A percentile compares a stretch with the other conserved stretches of the same genome.
These are phyloP conservation scores for Brachynemurus nebulosus DNA, from an alignment of 2,888 invertebrate species.

Conservation along the genomic window DNA sequence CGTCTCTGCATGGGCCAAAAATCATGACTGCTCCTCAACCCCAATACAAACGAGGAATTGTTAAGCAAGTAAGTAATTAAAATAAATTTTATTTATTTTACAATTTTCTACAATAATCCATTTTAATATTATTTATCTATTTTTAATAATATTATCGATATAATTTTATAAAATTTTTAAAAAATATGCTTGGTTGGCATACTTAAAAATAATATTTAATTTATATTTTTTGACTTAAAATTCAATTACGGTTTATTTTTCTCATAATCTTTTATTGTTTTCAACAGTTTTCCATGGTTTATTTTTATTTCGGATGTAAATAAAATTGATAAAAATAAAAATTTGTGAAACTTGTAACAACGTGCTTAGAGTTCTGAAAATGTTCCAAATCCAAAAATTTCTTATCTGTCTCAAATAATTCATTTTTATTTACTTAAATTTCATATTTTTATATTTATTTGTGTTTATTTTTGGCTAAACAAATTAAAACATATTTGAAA, in stretches of 20 bases:
- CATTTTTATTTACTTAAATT: neutral
- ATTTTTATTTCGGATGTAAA: no score
- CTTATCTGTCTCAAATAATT: no score
- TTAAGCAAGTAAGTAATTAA: constrained; percentile 41
- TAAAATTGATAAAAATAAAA: no score
- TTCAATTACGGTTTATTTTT: neutral
- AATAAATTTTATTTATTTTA: constrained; percentile 7
- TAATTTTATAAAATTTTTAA: constrained; percentile 4
- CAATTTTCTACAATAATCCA: constrained; percentile 1
- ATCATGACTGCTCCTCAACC: constrained; percentile 34
- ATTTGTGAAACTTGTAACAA: no score
- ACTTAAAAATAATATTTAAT: constrained; percentile 1
- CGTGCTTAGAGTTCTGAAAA: no score
- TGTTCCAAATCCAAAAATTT: no score
- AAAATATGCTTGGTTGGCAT: constrained; percentile 27
- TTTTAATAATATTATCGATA: constrained; percentile 1
- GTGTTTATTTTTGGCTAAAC: neutral
- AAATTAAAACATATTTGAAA: no score
- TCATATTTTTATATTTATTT: neutral
- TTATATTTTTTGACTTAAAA: neutral
- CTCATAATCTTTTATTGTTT: neutral
- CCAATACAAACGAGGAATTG: constrained; percentile 39
- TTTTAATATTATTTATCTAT: constrained; percentile 9
- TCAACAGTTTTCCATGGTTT: no score
- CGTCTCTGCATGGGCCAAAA: constrained; percentile 3